Percentiles rank a stretch among this genome's conserved stretches.
Evolutionary conservation across 1,140 invertebrate species (phyloP).

Genomic region (Ridgeia piscesae): DNA sequence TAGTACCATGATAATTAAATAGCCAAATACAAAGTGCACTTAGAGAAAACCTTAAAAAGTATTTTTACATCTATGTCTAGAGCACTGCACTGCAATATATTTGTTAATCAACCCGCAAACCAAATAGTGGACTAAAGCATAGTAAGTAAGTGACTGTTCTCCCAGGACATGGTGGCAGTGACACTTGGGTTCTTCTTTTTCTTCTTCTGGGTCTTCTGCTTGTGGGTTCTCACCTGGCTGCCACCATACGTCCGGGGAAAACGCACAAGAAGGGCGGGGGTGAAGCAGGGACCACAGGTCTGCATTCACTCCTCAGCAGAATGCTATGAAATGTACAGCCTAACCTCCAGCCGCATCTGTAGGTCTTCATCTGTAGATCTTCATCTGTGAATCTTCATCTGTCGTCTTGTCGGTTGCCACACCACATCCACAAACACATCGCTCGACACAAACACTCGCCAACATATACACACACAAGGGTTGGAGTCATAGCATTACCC

Average conservation of each 20-base stretch:
- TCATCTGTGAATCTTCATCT: neutral
- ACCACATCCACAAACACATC: neutral
- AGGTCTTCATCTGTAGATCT: neutral
- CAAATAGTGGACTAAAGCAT: neutral
- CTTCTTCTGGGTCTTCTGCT: neutral
- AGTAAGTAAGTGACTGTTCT: neutral
- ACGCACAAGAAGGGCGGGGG: neutral
- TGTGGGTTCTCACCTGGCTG: neutral
- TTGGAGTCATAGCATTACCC: too few species aligned
- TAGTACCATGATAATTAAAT: too few species aligned
- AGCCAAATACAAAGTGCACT: neutral
- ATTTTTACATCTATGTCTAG: neutral
- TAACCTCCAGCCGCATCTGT: neutral
- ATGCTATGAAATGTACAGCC: conserved; percentile 5
- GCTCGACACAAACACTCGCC: neutral
- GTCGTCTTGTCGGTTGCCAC: neutral
- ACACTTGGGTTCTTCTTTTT: neutral
- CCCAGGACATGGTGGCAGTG: neutral
- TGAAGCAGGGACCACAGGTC: neutral
- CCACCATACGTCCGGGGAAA: neutral
- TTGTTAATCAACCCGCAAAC: neutral
- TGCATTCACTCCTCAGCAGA: neutral
- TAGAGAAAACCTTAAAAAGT: neutral
- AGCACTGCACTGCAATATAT: neutral
- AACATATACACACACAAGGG: neutral